Percentiles rank a stretch among this genome's conserved stretches.
These are phyloP conservation scores for Parapristionchus giblindavisi DNA, from an alignment of 2,888 invertebrate species.

Conservation along the genomic window DNA sequence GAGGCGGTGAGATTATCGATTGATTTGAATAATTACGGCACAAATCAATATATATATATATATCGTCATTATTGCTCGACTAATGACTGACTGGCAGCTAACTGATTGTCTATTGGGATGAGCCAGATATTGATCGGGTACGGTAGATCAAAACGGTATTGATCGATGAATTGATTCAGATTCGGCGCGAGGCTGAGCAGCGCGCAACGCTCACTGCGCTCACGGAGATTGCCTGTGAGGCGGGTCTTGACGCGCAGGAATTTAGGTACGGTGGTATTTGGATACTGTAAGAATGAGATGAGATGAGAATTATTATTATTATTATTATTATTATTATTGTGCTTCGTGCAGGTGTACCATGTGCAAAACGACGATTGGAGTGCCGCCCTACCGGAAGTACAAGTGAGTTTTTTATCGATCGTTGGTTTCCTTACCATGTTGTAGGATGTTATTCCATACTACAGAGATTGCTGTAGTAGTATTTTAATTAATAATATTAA, in stretches of 20 bases:
- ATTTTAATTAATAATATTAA: too few relatives aligned
- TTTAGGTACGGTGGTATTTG: slow-evolving; percentile 41
- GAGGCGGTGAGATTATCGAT: slow-evolving; percentile 15
- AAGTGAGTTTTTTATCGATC: slow-evolving; percentile 7
- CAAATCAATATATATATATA: too few relatives aligned
- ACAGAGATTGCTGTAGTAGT: too few relatives aligned
- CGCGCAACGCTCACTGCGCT: slow-evolving; percentile 39
- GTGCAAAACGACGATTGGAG: slow-evolving; percentile 60
- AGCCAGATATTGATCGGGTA: too few relatives aligned
- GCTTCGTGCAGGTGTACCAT: slow-evolving; percentile 56
- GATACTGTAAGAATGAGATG: background rate
- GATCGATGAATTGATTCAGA: too few relatives aligned
- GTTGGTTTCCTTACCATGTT: too few relatives aligned
- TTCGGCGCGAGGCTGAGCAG: slow-evolving; percentile 23
- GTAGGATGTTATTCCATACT: too few relatives aligned
- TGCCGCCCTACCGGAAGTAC: slow-evolving; percentile 30
- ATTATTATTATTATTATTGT: background rate
- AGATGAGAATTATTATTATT: background rate
- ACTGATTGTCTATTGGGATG: background rate
- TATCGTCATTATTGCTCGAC: background rate
- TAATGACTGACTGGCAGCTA: background rate
- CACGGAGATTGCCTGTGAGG: slow-evolving; percentile 56
- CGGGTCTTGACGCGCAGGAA: slow-evolving; percentile 64
- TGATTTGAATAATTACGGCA: slow-evolving; percentile 3
- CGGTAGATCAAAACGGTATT: too few relatives aligned